Percentiles rank a stretch among this genome's conserved stretches.
These are phyloP conservation scores for Pheosia tremula DNA, from an alignment of 2,888 invertebrate genomes.

Conservation along the genomic window DNA sequence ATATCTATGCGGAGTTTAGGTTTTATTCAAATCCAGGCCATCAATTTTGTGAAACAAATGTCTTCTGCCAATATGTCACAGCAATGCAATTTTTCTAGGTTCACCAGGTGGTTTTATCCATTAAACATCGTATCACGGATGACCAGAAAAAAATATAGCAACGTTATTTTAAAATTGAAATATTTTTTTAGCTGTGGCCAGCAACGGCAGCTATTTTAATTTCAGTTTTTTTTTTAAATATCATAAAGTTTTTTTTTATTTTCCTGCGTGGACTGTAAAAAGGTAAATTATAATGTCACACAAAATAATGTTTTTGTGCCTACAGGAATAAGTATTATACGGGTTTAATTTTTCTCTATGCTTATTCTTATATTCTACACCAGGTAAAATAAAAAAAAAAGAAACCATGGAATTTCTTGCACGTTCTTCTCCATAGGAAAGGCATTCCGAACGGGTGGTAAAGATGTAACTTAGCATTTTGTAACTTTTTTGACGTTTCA, in stretches of 20 bases:
- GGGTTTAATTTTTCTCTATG: too few relatives aligned
- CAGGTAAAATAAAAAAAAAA: too few relatives aligned
- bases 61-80: slow-evolving; percentile 72
- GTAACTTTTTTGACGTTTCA: too few relatives aligned
- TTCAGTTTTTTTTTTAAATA: background rate
- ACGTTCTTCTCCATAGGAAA: too few relatives aligned
- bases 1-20: slow-evolving; percentile 53
- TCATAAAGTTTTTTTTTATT: background rate
- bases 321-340: too few relatives aligned
- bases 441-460: too few relatives aligned
- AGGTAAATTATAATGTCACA: background rate
- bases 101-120: slow-evolving; percentile 79
- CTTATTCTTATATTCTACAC: too few relatives aligned
- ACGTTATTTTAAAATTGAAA: slow-evolving; percentile 46
- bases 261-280: background rate
- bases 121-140: slow-evolving; percentile 69
- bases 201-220: background rate
- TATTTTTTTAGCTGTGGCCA: slow-evolving; percentile 36
- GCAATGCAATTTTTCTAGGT: slow-evolving; percentile 74
- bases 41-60: slow-evolving; percentile 64
- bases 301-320: too few relatives aligned
- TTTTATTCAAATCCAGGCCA: slow-evolving; percentile 70
- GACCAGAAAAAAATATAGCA: slow-evolving; percentile 46
- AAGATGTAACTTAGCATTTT: too few relatives aligned
- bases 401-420: too few relatives aligned